Percentiles rank a stretch among this genome's conserved stretches.
These are phyloP conservation scores for Drosophila ustulata DNA, from an alignment of 2,888 invertebrate genomes.

Conservation along the genomic window DNA sequence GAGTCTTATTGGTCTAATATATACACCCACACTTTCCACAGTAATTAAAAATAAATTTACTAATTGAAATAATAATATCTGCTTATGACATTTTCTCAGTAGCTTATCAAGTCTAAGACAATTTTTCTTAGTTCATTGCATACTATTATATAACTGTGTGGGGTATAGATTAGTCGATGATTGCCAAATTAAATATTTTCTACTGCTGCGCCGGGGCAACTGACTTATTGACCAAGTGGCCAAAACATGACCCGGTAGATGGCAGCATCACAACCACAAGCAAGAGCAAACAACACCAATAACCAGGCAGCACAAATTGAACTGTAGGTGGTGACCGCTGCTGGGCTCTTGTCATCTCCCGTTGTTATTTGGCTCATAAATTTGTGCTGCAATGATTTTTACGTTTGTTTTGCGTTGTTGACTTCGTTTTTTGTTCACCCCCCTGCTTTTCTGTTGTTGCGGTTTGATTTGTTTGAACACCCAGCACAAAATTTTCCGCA, in stretches of 20 bases:
- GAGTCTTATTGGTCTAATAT: too few relatives aligned
- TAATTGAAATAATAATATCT: too few relatives aligned
- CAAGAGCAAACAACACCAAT: conserved; percentile 24
- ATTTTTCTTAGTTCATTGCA: too few relatives aligned
- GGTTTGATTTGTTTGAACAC: conserved; percentile 79
- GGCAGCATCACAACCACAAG: conserved; percentile 22
- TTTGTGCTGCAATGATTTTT: conserved; percentile 74
- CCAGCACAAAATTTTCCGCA: conserved; percentile 69
- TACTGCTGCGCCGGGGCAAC: conserved; percentile 39
- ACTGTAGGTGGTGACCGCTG: conserved; percentile 81
- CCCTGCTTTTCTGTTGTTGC: conserved; percentile 31
- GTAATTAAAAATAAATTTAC: too few relatives aligned
- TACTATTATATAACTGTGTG: background rate
- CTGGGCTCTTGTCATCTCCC: conserved; percentile 83
- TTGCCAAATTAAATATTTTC: background rate
- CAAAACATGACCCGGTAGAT: conserved; percentile 61
- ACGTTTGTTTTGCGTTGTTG: conserved; percentile 36
- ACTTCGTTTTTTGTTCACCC: conserved; percentile 19
- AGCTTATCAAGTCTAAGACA: too few relatives aligned
- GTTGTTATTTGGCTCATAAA: conserved; percentile 83
- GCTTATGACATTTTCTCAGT: too few relatives aligned
- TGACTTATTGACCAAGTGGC: conserved; percentile 72
- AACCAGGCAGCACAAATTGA: conserved; percentile 74
- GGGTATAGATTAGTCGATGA: conserved; percentile 25
- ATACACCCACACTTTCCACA: too few relatives aligned